Conservation (phyloP, 1,140 invertebrate species). For the Drosophila fuyamai region DNA sequence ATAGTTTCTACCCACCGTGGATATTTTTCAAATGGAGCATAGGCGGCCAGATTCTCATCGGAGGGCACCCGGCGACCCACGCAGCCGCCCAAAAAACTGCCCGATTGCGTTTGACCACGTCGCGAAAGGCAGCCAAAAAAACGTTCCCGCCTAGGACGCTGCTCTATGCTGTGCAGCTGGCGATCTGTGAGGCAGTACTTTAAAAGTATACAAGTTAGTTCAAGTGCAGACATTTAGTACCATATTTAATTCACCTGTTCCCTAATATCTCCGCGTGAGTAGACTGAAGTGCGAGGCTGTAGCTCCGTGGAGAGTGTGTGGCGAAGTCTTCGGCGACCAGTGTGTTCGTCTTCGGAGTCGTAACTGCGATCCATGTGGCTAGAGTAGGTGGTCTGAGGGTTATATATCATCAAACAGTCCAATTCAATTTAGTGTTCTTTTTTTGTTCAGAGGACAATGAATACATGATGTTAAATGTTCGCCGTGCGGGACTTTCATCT, state of each 20-base stretch:
- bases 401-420: too few species aligned
- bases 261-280: constrained; percentile 94
- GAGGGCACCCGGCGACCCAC: constrained; percentile 92
- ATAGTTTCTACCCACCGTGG: constrained; percentile 85
- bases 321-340: constrained; percentile 86
- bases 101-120: constrained; percentile 61
- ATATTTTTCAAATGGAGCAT: constrained; percentile 90
- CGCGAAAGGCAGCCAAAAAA: constrained; percentile 94
- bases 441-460: too few species aligned
- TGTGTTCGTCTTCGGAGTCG: constrained; percentile 90
- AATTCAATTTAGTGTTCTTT: too few species aligned
- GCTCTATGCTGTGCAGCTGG: constrained; percentile 93
- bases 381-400: constrained; percentile 87
- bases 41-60: constrained; percentile 92
- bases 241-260: constrained; percentile 85
- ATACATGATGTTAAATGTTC: too few species aligned
- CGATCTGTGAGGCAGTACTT: constrained; percentile 97
- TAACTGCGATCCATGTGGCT: constrained; percentile 88
- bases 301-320: constrained; percentile 86
- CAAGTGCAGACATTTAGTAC: background rate
- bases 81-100: constrained; percentile 91
- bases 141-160: constrained; percentile 89
- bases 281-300: constrained; percentile 88
- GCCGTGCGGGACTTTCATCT: too few species aligned
- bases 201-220: constrained; percentile 2